Base-by-base conservation (phyloP, 2,113 vertebrate genomes). In the Gambusia affinis region DNA sequence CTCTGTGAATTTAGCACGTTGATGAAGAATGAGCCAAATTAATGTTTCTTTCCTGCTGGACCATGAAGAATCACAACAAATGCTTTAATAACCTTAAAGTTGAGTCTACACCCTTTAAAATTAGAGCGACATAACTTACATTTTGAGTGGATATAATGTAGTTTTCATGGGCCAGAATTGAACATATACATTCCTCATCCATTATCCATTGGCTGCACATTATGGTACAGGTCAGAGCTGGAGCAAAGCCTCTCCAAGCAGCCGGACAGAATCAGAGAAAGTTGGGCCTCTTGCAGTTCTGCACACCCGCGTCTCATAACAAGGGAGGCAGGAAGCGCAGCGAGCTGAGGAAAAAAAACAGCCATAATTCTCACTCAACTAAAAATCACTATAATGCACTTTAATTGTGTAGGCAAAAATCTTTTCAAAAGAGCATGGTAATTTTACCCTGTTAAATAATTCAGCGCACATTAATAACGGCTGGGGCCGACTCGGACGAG, bases 371-470 rank as follows among this genome's bases (percentile, higher is more conserved):
- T 92, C 83, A 83, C 86, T 92, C 90, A 81, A 85, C 90, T 92
- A 93, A 94, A 92, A 93, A 93, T 95, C 89, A 93, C 88, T 92
- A 92, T 94, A 94, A 94, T 94, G 88, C 92, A 89, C 83, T 94
- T 94, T 95, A 95, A 95, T 94, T 95, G 93, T 93, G 92, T 90
- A 91, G 91, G 91, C 91, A 94, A 94, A 94, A 92, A 92, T 92
- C 92, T 67, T 91, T 92, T 94, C 93, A 93, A 91, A 94, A 94
- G 92, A 93, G 88, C 92, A 94, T 94, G 92, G 92, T 95, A 94
- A 94, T 95, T 95, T 95, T 94, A 94, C 90, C 89, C 92, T 90
- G 90, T 89, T 95, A 85, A 95, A 95, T 95, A 88, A 95, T 95
- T 95, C 94, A 95, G 87, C 19, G 67, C 91, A 94, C 94, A 95